phyloP scores from a whole-genome alignment of 2,113 vertebrate genomes.

The Ceuthmochares aereus region DNA sequence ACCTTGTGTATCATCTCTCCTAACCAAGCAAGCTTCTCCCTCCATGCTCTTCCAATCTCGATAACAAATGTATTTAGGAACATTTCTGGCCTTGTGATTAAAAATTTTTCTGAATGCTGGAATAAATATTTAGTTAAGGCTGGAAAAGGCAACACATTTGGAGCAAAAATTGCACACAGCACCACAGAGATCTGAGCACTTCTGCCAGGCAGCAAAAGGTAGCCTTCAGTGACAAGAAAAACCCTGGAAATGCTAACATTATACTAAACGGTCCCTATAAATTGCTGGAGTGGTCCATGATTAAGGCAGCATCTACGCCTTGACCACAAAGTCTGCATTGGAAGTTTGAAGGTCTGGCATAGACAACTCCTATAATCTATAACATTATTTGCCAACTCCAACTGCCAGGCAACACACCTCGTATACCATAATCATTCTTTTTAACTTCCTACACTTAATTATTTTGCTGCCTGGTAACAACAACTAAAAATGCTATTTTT shows the following conservation, averaged over 20 bases:
- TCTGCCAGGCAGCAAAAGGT: neutral
- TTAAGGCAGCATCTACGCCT: neutral
- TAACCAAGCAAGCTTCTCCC: neutral
- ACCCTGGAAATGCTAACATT: neutral
- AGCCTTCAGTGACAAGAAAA: neutral
- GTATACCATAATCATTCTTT: neutral
- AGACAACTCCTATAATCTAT: neutral
- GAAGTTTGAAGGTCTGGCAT: neutral
- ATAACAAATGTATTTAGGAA: neutral
- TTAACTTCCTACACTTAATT: neutral
- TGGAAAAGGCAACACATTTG: neutral
- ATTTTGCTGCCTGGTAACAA: neutral
- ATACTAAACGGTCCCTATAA: neutral
- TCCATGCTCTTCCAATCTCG: neutral
- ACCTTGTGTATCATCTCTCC: neutral
- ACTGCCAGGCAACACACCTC: neutral
- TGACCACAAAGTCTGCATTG: neutral
- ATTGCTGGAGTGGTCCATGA: neutral
- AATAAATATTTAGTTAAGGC: neutral
- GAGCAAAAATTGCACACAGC: neutral
- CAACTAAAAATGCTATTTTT: neutral
- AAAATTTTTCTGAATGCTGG: neutral
- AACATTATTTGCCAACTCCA: neutral
- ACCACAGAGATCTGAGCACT: neutral
- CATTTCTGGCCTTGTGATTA: neutral